Percentiles rank a stretch among this genome's conserved stretches.
phyloP scores from a whole-genome alignment of 2,113 vertebrate genomes.

The Dasyprocta punctata region DNA sequence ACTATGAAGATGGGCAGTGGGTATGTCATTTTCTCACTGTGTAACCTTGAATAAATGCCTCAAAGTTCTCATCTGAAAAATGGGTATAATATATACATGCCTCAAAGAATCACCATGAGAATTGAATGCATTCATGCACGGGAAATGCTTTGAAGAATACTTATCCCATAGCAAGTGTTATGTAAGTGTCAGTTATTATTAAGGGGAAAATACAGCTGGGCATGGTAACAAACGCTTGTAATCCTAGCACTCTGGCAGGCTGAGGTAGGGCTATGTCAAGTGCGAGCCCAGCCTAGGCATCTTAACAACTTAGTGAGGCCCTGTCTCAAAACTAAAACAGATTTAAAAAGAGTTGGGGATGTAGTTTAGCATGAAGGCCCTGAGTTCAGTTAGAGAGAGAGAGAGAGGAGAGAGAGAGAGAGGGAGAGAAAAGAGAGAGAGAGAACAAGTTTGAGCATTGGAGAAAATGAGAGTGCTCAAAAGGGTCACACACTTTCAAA shows the following conservation, averaged over 20 bases:
- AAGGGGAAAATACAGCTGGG: neutral
- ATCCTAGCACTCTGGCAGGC: neutral
- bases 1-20: neutral
- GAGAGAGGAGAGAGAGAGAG: neutral
- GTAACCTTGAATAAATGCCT: neutral
- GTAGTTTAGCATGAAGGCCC: neutral
- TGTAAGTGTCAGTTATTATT: neutral
- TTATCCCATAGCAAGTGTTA: neutral
- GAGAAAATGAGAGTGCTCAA: neutral
- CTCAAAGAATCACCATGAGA: neutral
- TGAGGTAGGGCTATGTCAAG: neutral
- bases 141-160: neutral
- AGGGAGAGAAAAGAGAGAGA: neutral
- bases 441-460: neutral
- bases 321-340: neutral
- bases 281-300: neutral
- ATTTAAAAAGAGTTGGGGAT: neutral
- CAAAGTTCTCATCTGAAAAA: conserved; percentile 20
- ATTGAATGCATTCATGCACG: neutral
- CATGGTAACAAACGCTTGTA: neutral
- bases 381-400: neutral
- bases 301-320: neutral
- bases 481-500: neutral
- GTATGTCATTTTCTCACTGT: neutral
- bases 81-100: neutral